These are phyloP conservation scores for Drosophila ananassae DNA, from an alignment of 1,140 invertebrate genomes.

Conservation along the genomic window DNA sequence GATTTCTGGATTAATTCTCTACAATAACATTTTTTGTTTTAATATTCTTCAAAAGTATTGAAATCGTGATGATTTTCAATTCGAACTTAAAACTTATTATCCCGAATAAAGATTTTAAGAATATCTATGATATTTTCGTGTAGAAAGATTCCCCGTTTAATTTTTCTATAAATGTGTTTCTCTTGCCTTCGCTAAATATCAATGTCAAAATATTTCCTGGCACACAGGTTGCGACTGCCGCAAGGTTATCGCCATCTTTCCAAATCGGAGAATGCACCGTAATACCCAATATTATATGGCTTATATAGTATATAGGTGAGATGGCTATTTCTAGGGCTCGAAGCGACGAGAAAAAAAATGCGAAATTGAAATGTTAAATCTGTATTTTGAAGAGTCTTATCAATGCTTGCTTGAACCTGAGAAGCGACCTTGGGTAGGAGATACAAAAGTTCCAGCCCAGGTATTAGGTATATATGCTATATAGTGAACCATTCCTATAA, in stretches of 20 bases:
- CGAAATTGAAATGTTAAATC: conserved; percentile 25
- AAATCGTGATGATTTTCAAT: too few relatives aligned
- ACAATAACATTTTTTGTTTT: too few relatives aligned
- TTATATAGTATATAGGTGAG: conserved; percentile 12
- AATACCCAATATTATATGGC: conserved; percentile 15
- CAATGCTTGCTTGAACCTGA: conserved; percentile 50
- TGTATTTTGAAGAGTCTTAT: conserved; percentile 35
- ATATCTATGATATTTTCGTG: too few relatives aligned
- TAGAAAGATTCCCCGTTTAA: not conserved
- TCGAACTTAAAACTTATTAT: too few relatives aligned
- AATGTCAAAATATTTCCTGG: conserved; percentile 73
- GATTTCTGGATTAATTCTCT: too few relatives aligned
- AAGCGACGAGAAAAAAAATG: conserved; percentile 16
- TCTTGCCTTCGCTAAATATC: conserved; percentile 19
- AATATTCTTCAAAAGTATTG: too few relatives aligned
- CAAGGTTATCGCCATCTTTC: conserved; percentile 53
- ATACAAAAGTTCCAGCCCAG: conserved; percentile 52
- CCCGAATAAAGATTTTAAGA: too few relatives aligned
- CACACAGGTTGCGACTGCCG: conserved; percentile 50
- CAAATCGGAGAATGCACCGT: conserved; percentile 39
- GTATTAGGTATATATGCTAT: conserved; percentile 5
- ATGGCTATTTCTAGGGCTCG: conserved; percentile 26
- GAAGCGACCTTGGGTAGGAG: conserved; percentile 42
- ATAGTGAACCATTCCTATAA: conserved; percentile 12
- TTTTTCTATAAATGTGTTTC: conserved; percentile 6